phyloP scores from a whole-genome alignment of 2,797 vertebrate genomes.

The Anisognathus igniventris region DNA sequence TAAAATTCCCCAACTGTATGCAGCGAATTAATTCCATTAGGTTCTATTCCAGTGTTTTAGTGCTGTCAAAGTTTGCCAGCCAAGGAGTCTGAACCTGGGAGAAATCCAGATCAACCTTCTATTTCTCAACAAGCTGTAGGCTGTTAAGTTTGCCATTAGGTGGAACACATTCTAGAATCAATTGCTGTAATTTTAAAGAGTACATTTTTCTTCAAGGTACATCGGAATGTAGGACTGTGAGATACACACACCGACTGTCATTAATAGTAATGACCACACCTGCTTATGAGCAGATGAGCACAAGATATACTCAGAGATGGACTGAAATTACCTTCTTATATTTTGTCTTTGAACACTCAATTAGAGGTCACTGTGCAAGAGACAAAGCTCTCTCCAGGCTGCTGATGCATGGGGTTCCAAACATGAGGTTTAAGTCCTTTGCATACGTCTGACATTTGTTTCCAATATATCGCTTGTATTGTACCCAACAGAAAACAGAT shows the following conservation, averaged over 20 bases:
- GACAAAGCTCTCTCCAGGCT: background rate
- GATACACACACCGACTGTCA: background rate
- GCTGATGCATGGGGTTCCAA: background rate
- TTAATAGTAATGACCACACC: background rate
- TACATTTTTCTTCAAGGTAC: background rate
- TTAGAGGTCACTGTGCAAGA: background rate
- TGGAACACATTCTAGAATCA: background rate
- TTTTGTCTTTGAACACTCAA: background rate
- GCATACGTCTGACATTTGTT: background rate
- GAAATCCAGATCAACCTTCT: background rate
- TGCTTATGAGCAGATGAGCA: background rate
- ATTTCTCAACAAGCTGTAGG: background rate
- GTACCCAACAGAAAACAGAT: background rate
- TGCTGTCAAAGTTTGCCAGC: background rate
- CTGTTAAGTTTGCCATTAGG: background rate
- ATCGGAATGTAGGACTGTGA: background rate
- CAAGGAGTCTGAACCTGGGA: background rate
- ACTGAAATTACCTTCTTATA: background rate
- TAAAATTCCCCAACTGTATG: background rate
- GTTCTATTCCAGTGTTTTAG: background rate
- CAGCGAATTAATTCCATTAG: background rate
- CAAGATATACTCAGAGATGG: background rate
- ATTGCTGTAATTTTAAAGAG: background rate
- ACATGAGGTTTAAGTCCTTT: background rate
- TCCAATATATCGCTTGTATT: background rate